A percentile compares a stretch with the other conserved stretches of the same genome.
Conservation (phyloP, 2,113 vertebrate genomes). For the Agelaius phoeniceus region DNA sequence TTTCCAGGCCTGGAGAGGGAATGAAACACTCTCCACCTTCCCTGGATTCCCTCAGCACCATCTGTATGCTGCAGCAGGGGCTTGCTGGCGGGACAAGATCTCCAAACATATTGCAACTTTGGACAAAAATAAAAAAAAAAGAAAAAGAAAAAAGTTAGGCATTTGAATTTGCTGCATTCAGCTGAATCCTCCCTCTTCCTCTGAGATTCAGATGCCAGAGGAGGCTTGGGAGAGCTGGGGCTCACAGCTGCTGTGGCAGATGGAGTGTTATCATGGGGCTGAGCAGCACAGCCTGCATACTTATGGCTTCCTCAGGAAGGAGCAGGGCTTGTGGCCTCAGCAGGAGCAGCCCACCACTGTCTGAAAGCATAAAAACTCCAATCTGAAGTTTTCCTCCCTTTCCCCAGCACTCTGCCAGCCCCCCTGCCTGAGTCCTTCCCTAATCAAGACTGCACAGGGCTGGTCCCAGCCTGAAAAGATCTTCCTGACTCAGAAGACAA, state of each 20-base stretch:
- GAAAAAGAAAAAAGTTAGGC: background rate
- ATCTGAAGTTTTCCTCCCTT: background rate
- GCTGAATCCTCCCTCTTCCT: constrained; percentile 38
- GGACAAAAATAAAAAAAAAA: background rate
- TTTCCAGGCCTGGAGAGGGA: background rate
- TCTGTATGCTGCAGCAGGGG: constrained; percentile 24
- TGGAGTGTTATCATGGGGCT: constrained; percentile 26
- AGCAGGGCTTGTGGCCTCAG: background rate
- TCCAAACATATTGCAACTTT: constrained; percentile 49
- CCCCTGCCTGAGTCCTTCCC: accelerated
- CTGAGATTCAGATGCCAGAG: background rate
- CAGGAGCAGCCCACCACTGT: background rate
- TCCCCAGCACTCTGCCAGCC: accelerated
- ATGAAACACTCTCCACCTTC: background rate
- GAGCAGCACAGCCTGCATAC: background rate
- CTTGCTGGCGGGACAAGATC: background rate
- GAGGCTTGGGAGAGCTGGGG: background rate
- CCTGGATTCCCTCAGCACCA: background rate
- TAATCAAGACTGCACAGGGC: background rate
- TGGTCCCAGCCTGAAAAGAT: constrained; percentile 38
- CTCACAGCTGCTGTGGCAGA: constrained; percentile 58
- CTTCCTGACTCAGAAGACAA: constrained; percentile 50
- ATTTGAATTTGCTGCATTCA: constrained; percentile 47
- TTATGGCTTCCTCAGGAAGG: background rate
- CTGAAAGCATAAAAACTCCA: background rate